Base-by-base conservation (phyloP, 1,140 invertebrate species). In the Pseudomyrmex sp. region DNA sequence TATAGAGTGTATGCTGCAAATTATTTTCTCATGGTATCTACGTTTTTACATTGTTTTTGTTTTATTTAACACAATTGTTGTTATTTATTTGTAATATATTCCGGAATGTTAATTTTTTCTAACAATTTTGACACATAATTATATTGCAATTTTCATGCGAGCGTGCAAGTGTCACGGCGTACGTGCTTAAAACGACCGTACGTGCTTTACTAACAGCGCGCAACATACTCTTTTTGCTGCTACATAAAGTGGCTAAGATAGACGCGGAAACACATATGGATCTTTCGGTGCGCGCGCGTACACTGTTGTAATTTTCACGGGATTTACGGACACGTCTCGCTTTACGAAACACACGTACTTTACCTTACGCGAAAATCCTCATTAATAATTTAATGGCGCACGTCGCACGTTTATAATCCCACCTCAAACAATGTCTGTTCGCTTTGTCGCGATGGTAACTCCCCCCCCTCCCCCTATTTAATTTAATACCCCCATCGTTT, bases 371-470 rank as follows among this genome's bases (percentile, higher is more conserved):
- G 76, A 70, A 70, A 59, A 80, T 80, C 66, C 76, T 72, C 66
- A 72, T 80, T 80, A 80, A 70, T 75, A 84, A 85, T 84, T 84
- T 85, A 80, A 80, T 80, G 66, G 76, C 76, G 54, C 48, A 48
- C 54, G 15, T 50, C 76, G 52, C 66, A 35, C 65, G 54, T 56
- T 80, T 72, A 77, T 77, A 80, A 80, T 80, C 56, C 23, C 15
- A 54, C 56, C 46, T 80, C 76, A 59, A 72, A 80, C 66, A 70
- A 80, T 50, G 66, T 80, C 76, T 80, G 9, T 80, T 77, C 75
- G 75, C 75, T 80, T 80, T 72, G 76, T 80, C 66, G 54, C 76
- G 76, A 44, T 50, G 44, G 74, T n/a, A 20, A n/a, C 23, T 18
- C 13, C 26, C 23, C 0, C 13, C 20, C 48, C 8, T 2, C 12